Evolutionary conservation across 2,113 vertebrate genomes (phyloP), one percentile per base, ranked within the genome.

Genomic region (Crypturellus undulatus): DNA sequence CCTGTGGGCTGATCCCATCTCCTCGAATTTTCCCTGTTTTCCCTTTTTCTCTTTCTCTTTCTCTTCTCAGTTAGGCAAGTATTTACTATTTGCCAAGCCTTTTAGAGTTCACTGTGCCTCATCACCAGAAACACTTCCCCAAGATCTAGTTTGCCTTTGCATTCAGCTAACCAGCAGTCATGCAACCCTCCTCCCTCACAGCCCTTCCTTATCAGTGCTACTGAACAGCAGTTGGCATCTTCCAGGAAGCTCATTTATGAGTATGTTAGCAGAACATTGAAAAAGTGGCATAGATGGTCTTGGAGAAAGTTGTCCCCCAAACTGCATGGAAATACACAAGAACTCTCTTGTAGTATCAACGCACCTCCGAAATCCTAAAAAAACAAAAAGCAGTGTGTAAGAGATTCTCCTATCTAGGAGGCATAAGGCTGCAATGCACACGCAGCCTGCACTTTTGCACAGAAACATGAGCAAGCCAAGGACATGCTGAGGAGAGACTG

Each of bases 251-350:
- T 40, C 25, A n/a, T 17, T 40, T 60, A 30, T 36, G 52, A 22
- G 36, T 62, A 8, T 0, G 1, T 2, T 21, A 32, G 47, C 40
- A 24, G 26, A 54, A 60, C 25, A 25, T 49, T 49, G 47, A 43
- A 24, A 49, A 49, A 47, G 63, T 38, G 22, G 22, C 36, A 24
- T 58, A 59, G 62, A 2, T 22, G 5, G 4, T 6, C 3, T 12
- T 12, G n/a, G 52, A 42, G 10, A 12, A 67, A 80, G 59, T 30
- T 6, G 3, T 5, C 26, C 72, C 36, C 80, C 68, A 56, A 73
- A n/a, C 10, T 4, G 16, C 5, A 11, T 11, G 22, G 2, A 18
- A 81, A 32, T 9, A 21, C 2, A 1, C 45, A 40, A 54, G 34
- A 18, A 16, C 5, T 49, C 7, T 72, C 76, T 10, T n/a, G 43